Evolutionary conservation across 1,140 invertebrate species (phyloP), one percentile per base, ranked within the genome.

Genomic region (Drosophila baimaii): DNA sequence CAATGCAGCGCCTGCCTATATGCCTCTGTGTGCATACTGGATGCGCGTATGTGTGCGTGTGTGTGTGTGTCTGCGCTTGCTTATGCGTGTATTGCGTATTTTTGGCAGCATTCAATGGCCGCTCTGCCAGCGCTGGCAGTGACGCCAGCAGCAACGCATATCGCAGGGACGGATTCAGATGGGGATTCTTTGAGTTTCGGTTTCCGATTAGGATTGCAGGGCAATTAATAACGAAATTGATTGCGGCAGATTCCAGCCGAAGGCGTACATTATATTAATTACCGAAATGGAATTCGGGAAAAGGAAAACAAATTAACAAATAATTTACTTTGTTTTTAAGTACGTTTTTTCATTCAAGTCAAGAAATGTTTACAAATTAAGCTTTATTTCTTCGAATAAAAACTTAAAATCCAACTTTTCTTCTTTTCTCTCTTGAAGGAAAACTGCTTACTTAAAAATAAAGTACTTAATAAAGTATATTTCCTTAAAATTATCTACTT

Each of bases 31-130:
- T 81, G 81, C 81, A 77, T 64, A 74, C 61, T 61, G 44, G 51
- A 71, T 51, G 51, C 39, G 54, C 61, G 61, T 25, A 39, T 37
- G 46, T 56, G 71, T 54, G 69, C 13, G 17, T 54, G 21, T 54
- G 25, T 51, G 57, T 25, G 23, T 47, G 56, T 54, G 43, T 29
- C 33, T 51, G 31, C 17, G 39, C 41, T 43, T 7, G 39, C 39
- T 37, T 73, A 65, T 77, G 73, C 59, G 76, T 91, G 75, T 80
- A 77, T 78, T 90, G 90, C 88, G 79, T 90, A 88, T 90, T 84
- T 75, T 76, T 83, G 76, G 80, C 77, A 90, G 71, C 71, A 74
- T 74, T 61, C 71, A 71, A 74, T 74, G 70, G 79, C 75, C 71
- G 64, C 64, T 68, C 64, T 63, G 81, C 75, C 59, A 76, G 72